A percentile compares a stretch with the other conserved stretches of the same genome.
Conservation (phyloP, 1,140 invertebrate genomes). For the Sycobia sp. region DNA sequence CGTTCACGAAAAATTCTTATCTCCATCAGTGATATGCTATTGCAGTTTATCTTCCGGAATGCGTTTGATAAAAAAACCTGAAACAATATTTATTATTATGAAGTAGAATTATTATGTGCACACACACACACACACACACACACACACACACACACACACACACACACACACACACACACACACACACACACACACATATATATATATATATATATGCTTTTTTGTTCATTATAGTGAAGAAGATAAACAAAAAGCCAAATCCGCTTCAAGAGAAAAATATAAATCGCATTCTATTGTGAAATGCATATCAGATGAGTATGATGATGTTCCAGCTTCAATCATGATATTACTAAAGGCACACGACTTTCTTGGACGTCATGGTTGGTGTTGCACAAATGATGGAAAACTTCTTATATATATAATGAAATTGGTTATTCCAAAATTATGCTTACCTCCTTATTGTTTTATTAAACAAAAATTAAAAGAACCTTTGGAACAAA, state of each 20-base stretch:
- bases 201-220: no score
- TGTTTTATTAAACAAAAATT: slow-evolving; percentile 65
- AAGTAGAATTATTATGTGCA: no score
- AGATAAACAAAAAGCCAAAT: slow-evolving; percentile 60
- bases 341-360: slow-evolving; percentile 83
- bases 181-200: no score
- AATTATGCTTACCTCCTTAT: slow-evolving; percentile 66
- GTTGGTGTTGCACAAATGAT: slow-evolving; percentile 78
- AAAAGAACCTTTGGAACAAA: slow-evolving; percentile 81
- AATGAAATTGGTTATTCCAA: slow-evolving; percentile 73
- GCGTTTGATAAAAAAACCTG: no score
- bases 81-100: no score
- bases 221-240: slow-evolving; percentile 54
- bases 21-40: no score
- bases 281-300: slow-evolving; percentile 20
- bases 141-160: no score
- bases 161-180: no score
- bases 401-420: slow-evolving; percentile 79
- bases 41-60: no score
- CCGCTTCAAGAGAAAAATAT: slow-evolving; percentile 32
- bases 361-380: slow-evolving; percentile 78
- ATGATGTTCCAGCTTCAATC: slow-evolving; percentile 74
- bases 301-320: slow-evolving; percentile 60
- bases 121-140: no score
- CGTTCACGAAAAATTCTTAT: no score